Evolutionary conservation across 2,888 invertebrate genomes (phyloP).

Genomic region (Morpho achilles): DNA sequence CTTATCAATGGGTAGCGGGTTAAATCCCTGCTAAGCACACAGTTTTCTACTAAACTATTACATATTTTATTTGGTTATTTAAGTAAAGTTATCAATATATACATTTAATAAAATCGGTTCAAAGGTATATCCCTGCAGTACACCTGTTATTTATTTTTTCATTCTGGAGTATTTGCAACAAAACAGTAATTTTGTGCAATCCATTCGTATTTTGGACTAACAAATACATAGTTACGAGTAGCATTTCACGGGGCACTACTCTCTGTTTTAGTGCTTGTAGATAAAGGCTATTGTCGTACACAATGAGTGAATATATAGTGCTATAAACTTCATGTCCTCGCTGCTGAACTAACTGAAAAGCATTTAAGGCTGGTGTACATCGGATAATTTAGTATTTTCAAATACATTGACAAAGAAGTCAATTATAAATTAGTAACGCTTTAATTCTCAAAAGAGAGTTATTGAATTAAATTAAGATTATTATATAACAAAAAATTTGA

Average conservation of each 20-base stretch:
- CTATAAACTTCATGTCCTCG: conserved; percentile 17
- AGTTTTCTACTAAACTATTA: no score
- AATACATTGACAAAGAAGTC: no score
- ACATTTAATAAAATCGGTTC: not conserved
- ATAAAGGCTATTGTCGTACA: conserved; percentile 11
- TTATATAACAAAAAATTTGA: no score
- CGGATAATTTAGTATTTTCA: not conserved
- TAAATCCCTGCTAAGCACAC: no score
- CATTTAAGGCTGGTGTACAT: conserved; percentile 14
- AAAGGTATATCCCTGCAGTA: not conserved
- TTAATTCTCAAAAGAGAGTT: no score
- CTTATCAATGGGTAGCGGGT: no score
- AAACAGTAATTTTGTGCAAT: conserved; percentile 7
- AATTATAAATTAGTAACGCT: no score
- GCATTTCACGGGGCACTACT: not conserved
- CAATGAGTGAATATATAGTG: conserved; percentile 7
- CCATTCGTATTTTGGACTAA: conserved; percentile 1
- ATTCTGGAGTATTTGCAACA: conserved; percentile 1
- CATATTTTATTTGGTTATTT: no score
- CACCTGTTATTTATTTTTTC: not conserved
- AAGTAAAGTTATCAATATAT: no score
- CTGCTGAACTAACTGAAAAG: conserved; percentile 12
- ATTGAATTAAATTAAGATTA: no score
- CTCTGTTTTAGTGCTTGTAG: conserved; percentile 5
- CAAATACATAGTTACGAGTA: conserved; percentile 4